Percentiles rank a stretch among this genome's conserved stretches.
phyloP scores from a whole-genome alignment of 2,797 vertebrate genomes.

The Rhabdomys pumilio region DNA sequence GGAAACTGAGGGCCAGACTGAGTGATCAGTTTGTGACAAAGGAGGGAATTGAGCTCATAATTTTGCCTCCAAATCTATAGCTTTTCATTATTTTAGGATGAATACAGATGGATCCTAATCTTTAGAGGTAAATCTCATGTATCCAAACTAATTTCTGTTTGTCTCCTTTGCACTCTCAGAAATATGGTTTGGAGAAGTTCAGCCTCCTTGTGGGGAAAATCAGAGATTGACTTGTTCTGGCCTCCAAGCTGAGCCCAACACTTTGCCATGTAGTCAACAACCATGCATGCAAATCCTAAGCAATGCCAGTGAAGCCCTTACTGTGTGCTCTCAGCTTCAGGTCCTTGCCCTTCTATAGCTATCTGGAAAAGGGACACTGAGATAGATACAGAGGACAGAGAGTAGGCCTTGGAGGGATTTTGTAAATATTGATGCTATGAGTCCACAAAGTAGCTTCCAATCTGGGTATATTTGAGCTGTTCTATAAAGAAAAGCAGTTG shows the following conservation, averaged over 20 bases:
- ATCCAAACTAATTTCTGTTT: constrained; percentile 30
- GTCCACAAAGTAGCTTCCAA: constrained; percentile 19
- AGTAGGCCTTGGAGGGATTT: background rate
- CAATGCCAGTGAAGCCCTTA: background rate
- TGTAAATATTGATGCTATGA: background rate
- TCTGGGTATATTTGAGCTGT: background rate
- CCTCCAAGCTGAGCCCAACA: background rate
- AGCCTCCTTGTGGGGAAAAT: background rate
- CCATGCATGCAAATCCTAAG: background rate
- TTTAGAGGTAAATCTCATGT: background rate
- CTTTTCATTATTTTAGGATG: background rate
- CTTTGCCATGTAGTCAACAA: background rate
- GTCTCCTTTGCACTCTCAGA: constrained; percentile 18
- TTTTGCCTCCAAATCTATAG: constrained; percentile 54
- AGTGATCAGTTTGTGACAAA: background rate
- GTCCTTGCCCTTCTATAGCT: background rate
- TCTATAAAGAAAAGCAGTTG: constrained; percentile 29
- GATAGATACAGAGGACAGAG: background rate
- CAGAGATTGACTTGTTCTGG: background rate
- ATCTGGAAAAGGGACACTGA: background rate
- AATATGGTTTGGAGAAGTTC: background rate
- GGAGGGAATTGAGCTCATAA: background rate
- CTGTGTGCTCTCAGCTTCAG: background rate
- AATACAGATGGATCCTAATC: background rate
- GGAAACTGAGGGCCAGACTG: background rate